Conservation (phyloP, 2,888 invertebrate genomes). For the Papilio elwesi region DNA sequence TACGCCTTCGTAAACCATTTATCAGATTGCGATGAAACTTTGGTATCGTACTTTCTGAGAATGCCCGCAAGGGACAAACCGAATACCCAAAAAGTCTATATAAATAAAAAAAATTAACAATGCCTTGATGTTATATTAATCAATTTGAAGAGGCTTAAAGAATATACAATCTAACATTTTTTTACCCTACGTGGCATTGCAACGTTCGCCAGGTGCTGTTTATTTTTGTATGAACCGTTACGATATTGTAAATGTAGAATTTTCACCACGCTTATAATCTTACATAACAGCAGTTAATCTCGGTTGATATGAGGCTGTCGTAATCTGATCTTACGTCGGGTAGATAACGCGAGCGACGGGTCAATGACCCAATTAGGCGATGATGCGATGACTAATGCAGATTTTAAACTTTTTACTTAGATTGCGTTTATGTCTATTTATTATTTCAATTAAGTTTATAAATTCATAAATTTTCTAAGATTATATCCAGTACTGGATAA, state of each 20-base stretch:
- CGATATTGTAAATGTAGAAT: conserved; percentile 21
- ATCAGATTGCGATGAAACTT: too few relatives aligned
- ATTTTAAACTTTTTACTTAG: not conserved
- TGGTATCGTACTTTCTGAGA: too few relatives aligned
- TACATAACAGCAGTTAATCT: conserved; percentile 24
- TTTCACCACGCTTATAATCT: conserved; percentile 16
- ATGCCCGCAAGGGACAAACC: too few relatives aligned
- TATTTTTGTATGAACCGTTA: not conserved
- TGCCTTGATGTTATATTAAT: too few relatives aligned
- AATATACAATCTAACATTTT: too few relatives aligned
- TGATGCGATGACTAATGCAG: conserved; percentile 28
- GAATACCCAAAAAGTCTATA: too few relatives aligned
- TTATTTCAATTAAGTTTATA: not conserved
- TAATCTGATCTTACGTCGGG: conserved; percentile 35
- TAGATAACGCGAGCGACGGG: conserved; percentile 29
- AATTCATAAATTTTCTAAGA: not conserved
- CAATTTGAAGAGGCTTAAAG: too few relatives aligned
- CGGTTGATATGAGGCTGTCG: conserved; percentile 19
- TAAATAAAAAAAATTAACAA: too few relatives aligned
- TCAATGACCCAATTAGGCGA: conserved; percentile 31
- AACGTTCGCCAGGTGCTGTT: too few relatives aligned
- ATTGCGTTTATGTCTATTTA: conserved; percentile 8
- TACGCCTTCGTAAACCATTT: too few relatives aligned
- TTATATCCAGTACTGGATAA: too few relatives aligned
- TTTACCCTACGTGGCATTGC: too few relatives aligned